Base-by-base conservation (phyloP, 2,797 vertebrate genomes). In the Melanotaenia boesemani region DNA sequence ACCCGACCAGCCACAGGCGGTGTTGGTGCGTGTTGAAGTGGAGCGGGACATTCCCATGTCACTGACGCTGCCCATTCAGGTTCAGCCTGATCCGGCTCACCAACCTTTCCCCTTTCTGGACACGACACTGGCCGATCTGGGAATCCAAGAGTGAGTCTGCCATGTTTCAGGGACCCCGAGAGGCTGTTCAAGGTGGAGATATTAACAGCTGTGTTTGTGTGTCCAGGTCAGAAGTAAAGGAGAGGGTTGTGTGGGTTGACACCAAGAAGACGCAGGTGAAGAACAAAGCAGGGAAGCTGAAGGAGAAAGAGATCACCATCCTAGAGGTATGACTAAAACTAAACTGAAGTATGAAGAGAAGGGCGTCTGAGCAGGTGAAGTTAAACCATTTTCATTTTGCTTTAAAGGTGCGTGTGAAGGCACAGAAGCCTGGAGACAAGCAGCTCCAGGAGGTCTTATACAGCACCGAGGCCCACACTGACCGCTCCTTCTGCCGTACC, bases 231-330 rank as follows among this genome's bases (percentile, higher is more conserved):
- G 91, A 94, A 9, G 93, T 95, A 59, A 94, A 94, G 87, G 95
- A 95, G 86, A 91, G 89, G 60, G 91, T 95, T 65, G 93, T 95
- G 54, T 95, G 93, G 94, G 91, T 95, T 0, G 95, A 95, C 88
- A 93, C 87, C 52, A 95, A 92, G 78, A 93, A 93, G 72, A 95
- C 94, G 0, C 85, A 87, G 79, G 91, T 95, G 22, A 94, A 92
- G 80, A 94, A 87, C 83, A 94, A 90, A 76, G 77, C 88, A 1
- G 95, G 95, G 57, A 95, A 94, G 82, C 80, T 96, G 79, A 95
- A 94, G 83, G 94, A 95, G 85, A 95, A 94, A 50, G 93, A 95
- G 73, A 89, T 90, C 66, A 93, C 92, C 1, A 87, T 95, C 79
- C 77, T 95, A 34, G 94, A 95, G 88, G 92, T 87, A 22, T 0